Percentiles rank a stretch among this genome's conserved stretches.
Evolutionary conservation across 2,888 invertebrate genomes (phyloP).

Genomic region (Volucella inanis): DNA sequence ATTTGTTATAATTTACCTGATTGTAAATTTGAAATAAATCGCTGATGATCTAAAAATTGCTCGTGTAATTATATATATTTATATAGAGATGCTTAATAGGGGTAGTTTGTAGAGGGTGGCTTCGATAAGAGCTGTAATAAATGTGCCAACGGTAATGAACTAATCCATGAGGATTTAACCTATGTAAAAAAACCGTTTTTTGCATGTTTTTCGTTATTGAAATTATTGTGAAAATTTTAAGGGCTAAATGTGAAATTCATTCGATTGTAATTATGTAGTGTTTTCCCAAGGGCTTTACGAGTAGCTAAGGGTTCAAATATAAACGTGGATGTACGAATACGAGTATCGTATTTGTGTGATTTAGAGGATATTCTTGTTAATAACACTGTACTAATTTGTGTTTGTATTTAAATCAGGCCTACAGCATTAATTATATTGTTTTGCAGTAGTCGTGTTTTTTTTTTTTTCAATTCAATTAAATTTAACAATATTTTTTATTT

Average conservation of each 20-base stretch:
- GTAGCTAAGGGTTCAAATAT: not conserved
- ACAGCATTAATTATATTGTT: constrained; percentile 43
- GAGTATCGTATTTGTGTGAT: not conserved
- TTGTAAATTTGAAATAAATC: constrained; percentile 62
- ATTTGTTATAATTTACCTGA: constrained; percentile 50
- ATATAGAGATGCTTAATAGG: constrained; percentile 51
- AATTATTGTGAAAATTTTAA: constrained; percentile 44
- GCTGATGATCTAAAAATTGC: constrained; percentile 35
- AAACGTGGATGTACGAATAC: no score
- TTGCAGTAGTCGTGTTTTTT: not conserved
- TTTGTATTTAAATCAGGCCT: constrained; percentile 8
- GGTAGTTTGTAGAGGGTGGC: constrained; percentile 23
- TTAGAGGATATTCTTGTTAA: constrained; percentile 8
- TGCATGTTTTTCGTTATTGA: constrained; percentile 22
- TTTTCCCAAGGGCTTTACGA: constrained; percentile 35
- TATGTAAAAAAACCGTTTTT: not conserved
- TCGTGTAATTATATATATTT: constrained; percentile 34
- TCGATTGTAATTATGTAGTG: constrained; percentile 35
- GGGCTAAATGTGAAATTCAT: constrained; percentile 48
- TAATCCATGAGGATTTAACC: constrained; percentile 54
- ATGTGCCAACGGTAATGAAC: constrained; percentile 59
- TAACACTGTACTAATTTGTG: constrained; percentile 25
- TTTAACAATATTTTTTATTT: not conserved
- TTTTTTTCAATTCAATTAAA: constrained; percentile 29
- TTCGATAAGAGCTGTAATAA: constrained; percentile 59